Conservation (phyloP, 2,888 invertebrate species). For the Himalopsyche tibetana region DNA sequence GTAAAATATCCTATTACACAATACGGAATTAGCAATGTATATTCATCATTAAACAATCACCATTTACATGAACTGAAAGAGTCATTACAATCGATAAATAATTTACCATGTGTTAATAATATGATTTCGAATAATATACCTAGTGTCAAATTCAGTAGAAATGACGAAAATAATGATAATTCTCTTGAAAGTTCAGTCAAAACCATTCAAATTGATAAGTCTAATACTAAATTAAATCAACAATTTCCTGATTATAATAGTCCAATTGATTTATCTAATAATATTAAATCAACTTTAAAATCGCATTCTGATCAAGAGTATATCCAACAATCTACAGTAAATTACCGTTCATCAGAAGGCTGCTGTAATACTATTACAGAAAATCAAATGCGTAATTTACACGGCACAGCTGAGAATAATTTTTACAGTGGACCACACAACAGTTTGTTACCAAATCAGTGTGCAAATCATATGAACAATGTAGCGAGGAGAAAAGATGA, state of each 20-base stretch:
- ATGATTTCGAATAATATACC: neutral
- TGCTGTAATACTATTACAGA: neutral
- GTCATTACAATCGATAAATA: neutral
- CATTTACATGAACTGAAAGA: neutral
- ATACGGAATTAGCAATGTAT: slow-evolving; percentile 68
- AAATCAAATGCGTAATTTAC: neutral
- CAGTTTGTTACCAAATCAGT: neutral
- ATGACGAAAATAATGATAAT: neutral
- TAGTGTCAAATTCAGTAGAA: neutral
- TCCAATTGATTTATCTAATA: neutral
- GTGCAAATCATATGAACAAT: neutral
- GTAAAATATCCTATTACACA: slow-evolving; percentile 60
- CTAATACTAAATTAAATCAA: neutral
- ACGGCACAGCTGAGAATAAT: neutral
- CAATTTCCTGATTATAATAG: neutral
- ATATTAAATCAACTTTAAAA: neutral
- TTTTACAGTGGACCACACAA: neutral
- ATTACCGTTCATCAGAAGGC: neutral
- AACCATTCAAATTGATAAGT: neutral
- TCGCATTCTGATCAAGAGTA: neutral
- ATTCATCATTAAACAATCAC: neutral
- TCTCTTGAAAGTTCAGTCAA: neutral
- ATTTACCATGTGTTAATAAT: neutral
- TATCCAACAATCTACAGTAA: neutral
- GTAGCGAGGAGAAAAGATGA: neutral